These are phyloP conservation scores for Pimpla rufipes DNA, from an alignment of 2,888 invertebrate genomes.

Conservation along the genomic window DNA sequence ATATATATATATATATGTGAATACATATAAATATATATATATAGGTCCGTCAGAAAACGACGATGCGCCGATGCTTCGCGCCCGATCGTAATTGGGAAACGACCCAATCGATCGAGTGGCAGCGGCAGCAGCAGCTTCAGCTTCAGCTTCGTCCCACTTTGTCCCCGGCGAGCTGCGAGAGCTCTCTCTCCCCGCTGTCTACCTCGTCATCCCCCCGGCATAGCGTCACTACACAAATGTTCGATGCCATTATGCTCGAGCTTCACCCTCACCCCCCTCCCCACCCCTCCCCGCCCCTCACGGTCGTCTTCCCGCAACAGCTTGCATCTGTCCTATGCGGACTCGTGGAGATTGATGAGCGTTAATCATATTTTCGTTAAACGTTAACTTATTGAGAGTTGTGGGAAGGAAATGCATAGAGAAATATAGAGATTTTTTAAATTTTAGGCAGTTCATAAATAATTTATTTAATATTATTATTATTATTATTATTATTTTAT, in stretches of 20 bases:
- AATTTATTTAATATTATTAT: no score
- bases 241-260: slow-evolving; percentile 15
- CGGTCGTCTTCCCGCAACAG: neutral
- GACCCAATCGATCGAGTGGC: slow-evolving; percentile 50
- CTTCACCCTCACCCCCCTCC: neutral
- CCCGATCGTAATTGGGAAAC: slow-evolving; percentile 58
- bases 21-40: neutral
- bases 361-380: slow-evolving; percentile 1
- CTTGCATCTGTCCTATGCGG: neutral
- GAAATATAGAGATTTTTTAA: no score
- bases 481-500: no score
- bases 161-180: slow-evolving; percentile 28
- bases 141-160: slow-evolving; percentile 48
- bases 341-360: neutral
- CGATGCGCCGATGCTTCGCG: slow-evolving; percentile 39
- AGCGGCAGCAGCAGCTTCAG: slow-evolving; percentile 13
- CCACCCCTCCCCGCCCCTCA: neutral
- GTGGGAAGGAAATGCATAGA: neutral
- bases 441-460: no score
- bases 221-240: slow-evolving; percentile 1
- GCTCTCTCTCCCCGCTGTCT: slow-evolving; percentile 21
- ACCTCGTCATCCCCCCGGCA: slow-evolving; percentile 31
- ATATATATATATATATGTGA: neutral
- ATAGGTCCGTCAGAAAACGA: slow-evolving; percentile 1
- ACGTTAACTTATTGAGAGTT: neutral